Conservation (phyloP, 2,797 vertebrate species). For the Sebastes elongatus region DNA sequence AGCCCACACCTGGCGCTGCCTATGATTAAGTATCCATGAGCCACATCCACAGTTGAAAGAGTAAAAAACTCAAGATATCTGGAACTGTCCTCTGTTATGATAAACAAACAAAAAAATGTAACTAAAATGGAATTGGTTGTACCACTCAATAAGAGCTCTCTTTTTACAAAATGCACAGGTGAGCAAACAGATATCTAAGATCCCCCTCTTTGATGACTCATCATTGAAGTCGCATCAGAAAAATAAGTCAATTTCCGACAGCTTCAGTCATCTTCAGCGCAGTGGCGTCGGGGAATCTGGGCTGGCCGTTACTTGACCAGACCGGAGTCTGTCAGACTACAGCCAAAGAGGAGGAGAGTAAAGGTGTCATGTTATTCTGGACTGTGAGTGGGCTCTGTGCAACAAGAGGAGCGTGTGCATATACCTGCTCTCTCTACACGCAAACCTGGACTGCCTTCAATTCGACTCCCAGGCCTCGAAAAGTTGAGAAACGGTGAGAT, state of each 20-base stretch:
- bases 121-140: background rate
- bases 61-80: background rate
- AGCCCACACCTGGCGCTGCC: background rate
- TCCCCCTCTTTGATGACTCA: slow-evolving; percentile 45
- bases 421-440: slow-evolving; percentile 10
- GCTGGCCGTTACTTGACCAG: slow-evolving; percentile 35
- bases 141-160: background rate
- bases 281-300: slow-evolving; percentile 36
- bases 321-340: slow-evolving; percentile 40
- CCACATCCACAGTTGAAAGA: background rate
- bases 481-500: background rate
- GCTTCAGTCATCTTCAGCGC: slow-evolving; percentile 27
- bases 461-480: slow-evolving; percentile 11
- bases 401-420: slow-evolving; percentile 17
- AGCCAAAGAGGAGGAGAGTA: slow-evolving; percentile 20
- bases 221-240: slow-evolving; percentile 46
- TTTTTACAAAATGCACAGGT: slow-evolving; percentile 13
- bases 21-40: slow-evolving; percentile 21
- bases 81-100: background rate
- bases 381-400: slow-evolving; percentile 23
- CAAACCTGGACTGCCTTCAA: background rate
- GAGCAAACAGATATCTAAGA: slow-evolving; percentile 31
- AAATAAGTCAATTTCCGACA: slow-evolving; percentile 52
- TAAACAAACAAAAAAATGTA: background rate
- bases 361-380: slow-evolving; percentile 23